phyloP scores from a whole-genome alignment of 2,797 vertebrate genomes.

The Ataeniobius toweri region DNA sequence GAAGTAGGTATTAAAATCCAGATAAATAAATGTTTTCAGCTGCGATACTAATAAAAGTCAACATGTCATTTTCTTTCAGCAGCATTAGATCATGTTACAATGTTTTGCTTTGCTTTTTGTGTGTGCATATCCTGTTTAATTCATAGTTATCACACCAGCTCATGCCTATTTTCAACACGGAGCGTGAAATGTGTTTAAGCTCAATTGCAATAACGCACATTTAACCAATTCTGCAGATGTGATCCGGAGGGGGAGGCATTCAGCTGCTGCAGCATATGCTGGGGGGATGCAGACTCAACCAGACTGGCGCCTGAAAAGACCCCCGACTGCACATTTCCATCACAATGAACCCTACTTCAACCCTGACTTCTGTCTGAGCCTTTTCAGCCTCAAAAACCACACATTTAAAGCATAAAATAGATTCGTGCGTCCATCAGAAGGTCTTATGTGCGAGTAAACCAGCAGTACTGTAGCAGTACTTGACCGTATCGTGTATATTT shows the following conservation, averaged over 20 bases:
- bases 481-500: constrained; percentile 37
- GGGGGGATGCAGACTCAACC: constrained; percentile 34
- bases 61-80: neutral
- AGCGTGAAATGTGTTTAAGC: neutral
- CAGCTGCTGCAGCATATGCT: constrained; percentile 62
- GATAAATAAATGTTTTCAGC: neutral
- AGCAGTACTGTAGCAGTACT: constrained; percentile 23
- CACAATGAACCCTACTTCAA: constrained; percentile 83
- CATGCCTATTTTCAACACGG: neutral
- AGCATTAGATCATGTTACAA: neutral
- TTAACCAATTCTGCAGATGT: constrained; percentile 7
- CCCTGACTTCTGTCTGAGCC: constrained; percentile 81
- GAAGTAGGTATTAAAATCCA: too few species aligned
- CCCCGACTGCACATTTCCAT: constrained; percentile 81
- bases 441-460: constrained; percentile 20
- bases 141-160: neutral
- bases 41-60: neutral
- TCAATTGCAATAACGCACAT: constrained; percentile 15
- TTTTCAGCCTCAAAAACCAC: constrained; percentile 63
- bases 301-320: constrained; percentile 70
- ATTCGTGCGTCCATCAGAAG: constrained; percentile 43
- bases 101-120: neutral
- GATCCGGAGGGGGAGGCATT: constrained; percentile 48
- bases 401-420: constrained; percentile 64
- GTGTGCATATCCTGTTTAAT: neutral